phyloP scores from a whole-genome alignment of 2,113 vertebrate species.

The Corythornis madagascariensis region DNA sequence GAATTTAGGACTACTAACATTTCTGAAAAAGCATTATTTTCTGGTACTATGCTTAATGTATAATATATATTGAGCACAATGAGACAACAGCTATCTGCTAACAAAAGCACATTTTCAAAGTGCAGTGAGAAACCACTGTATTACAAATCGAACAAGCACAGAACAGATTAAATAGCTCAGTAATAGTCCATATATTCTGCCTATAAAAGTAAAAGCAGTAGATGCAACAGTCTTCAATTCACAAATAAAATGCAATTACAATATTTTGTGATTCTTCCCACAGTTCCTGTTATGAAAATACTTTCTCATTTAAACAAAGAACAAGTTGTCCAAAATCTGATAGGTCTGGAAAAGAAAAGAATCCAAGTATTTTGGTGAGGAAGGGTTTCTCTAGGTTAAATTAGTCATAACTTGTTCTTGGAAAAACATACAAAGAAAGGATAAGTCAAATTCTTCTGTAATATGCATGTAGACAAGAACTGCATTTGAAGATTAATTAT shows the following conservation, averaged over 20 bases:
- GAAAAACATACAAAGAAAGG: slow-evolving; percentile 69
- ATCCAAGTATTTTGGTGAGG: slow-evolving; percentile 52
- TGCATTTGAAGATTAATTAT: slow-evolving; percentile 74
- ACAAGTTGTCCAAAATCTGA: slow-evolving; percentile 50
- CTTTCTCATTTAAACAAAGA: slow-evolving; percentile 65
- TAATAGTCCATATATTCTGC: neutral
- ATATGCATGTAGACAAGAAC: slow-evolving; percentile 53
- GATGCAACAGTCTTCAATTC: neutral
- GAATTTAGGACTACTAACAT: neutral
- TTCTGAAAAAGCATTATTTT: neutral
- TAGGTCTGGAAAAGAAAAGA: slow-evolving; percentile 52
- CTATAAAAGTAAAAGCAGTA: neutral
- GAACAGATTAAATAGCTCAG: neutral
- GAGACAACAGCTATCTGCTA: neutral
- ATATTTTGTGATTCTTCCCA: slow-evolving; percentile 27
- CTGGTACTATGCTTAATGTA: neutral
- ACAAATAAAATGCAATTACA: slow-evolving; percentile 28
- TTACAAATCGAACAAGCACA: neutral
- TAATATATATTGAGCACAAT: neutral
- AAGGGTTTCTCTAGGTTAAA: slow-evolving; percentile 67
- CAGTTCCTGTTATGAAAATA: slow-evolving; percentile 49
- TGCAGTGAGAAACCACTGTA: neutral
- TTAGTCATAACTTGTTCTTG: slow-evolving; percentile 78
- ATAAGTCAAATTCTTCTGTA: slow-evolving; percentile 70
- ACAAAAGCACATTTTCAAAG: neutral